Conservation (phyloP, 2,888 invertebrate species). For the Ernsta delagoae region DNA sequence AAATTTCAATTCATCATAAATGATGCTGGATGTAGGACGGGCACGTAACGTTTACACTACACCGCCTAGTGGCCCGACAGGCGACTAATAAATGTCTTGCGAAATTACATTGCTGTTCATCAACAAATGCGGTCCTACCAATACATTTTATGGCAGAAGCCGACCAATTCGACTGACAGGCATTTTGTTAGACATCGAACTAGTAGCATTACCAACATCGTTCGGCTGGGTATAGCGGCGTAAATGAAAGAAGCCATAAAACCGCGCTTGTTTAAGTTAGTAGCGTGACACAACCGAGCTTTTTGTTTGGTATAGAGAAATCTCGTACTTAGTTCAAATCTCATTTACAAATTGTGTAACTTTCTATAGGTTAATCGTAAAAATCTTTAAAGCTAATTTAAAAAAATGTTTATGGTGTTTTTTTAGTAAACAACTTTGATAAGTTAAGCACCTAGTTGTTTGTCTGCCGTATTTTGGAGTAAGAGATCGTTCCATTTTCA, state of each 20-base stretch:
- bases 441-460: no score
- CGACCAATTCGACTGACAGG: conserved; percentile 37
- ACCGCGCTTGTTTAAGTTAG: conserved; percentile 7
- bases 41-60: conserved; percentile 45
- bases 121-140: conserved; percentile 32
- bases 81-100: conserved; percentile 43
- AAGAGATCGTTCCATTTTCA: no score
- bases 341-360: no score
- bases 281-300: neutral
- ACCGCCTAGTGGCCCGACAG: conserved; percentile 46
- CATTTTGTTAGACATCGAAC: conserved; percentile 11
- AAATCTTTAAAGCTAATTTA: no score
- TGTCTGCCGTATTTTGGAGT: no score
- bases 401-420: no score
- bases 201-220: neutral
- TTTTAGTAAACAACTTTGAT: no score
- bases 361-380: no score
- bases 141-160: conserved; percentile 41
- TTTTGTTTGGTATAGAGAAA: neutral
- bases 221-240: conserved; percentile 6
- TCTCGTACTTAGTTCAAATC: no score
- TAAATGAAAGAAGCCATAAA: conserved; percentile 29
- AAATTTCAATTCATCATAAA: no score
- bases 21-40: neutral
- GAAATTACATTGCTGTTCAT: conserved; percentile 40